Evolutionary conservation across 2,113 vertebrate species (phyloP), one percentile per base, ranked within the genome.

Genomic region (Sardina pilchardus): DNA sequence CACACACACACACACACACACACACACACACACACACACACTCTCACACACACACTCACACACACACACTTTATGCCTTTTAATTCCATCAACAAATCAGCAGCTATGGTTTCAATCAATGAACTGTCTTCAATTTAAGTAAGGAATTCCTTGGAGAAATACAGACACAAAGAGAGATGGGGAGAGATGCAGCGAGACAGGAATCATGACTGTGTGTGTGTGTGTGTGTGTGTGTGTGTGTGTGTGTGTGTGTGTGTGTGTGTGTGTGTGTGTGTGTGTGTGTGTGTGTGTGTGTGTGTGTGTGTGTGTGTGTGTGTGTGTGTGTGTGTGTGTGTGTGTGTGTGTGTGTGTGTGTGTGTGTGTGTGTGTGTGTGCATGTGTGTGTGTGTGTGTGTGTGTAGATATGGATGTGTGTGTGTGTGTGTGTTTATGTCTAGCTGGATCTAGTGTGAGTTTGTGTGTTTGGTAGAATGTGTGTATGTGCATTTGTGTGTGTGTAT

Each of bases 191-290:
- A 30, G n/a, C n/a, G 0, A 26, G 8, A 71, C 63, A 30, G 9
- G 9, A 34, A 34, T 30, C n/a, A 26, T 71, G 12, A 30, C 10
- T 67, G 63, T 71, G 63, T 71, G n/a, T 34, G 63, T 71, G 63
- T 34, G 63, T 71, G 63, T 71, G 63, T 71, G 63, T 71, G 63
- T 71, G 63, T 30, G 63, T 71, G 63, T 71, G 63, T 71, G n/a
- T 71, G 63, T 71, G 63, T 71, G 63, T 71, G 1, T 71, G 63
- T 71, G n/a, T 71, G 63, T 71, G 63, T 71, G n/a, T 63, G 59
- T 63, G 21, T 9, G 24, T 26, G 59, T 26, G 8, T 67, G 59
- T 26, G 59, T 26, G 43, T 44, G 36, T 59, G 53, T 21, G 53
- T 24, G 53, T 6, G 24, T 56, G 53, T 21, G 53, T 24, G 53